These are phyloP conservation scores for Drosophila anomalata DNA, from an alignment of 2,888 invertebrate genomes.

Conservation along the genomic window DNA sequence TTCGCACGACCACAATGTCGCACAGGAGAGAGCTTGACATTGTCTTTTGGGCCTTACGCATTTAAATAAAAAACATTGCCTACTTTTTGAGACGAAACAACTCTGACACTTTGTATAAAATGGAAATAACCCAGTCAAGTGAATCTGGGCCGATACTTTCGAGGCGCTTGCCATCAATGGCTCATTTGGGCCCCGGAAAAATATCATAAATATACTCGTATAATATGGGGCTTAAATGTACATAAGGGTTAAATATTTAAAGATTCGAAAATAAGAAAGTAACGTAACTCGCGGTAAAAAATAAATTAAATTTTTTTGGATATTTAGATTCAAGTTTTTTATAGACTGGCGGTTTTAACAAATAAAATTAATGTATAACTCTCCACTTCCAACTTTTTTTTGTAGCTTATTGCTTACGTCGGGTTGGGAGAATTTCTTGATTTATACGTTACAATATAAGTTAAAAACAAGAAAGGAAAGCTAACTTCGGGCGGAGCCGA, in stretches of 20 bases:
- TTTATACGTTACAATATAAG: too few species aligned
- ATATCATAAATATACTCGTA: slow-evolving; percentile 27
- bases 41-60: slow-evolving; percentile 53
- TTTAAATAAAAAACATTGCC: slow-evolving; percentile 51
- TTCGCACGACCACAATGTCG: slow-evolving; percentile 29
- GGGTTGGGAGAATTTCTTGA: too few species aligned
- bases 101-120: slow-evolving; percentile 31
- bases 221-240: slow-evolving; percentile 8
- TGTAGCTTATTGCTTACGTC: too few species aligned
- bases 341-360: too few species aligned
- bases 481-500: too few species aligned
- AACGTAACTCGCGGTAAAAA: background rate
- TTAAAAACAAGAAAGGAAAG: too few species aligned
- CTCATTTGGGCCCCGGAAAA: slow-evolving; percentile 28
- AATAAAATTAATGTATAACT: too few species aligned
- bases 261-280: slow-evolving; percentile 1
- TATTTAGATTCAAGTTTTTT: background rate
- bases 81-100: slow-evolving; percentile 30
- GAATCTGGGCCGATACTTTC: slow-evolving; percentile 21
- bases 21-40: slow-evolving; percentile 42
- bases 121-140: slow-evolving; percentile 15
- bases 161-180: slow-evolving; percentile 32
- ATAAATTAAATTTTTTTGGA: background rate
- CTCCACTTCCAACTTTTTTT: too few species aligned
- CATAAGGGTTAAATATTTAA: slow-evolving; percentile 18